phyloP scores from a whole-genome alignment of 92 coral and sea anemone genomes.

The Palythoa caribaeorum region DNA sequence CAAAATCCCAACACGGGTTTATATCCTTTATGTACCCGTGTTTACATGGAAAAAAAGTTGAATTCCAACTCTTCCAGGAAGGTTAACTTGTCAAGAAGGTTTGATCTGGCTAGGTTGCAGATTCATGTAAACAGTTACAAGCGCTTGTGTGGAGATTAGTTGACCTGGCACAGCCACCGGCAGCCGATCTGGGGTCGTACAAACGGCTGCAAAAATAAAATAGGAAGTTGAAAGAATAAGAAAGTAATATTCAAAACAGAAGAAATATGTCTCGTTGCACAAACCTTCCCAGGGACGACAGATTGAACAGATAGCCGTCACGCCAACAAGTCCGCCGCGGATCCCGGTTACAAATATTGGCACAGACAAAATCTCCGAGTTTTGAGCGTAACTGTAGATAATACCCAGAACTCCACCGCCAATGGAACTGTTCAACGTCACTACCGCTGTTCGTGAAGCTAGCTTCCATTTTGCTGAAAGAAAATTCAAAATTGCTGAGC shows the following conservation, averaged over 20 bases:
- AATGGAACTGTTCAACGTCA: slow-evolving; percentile 39
- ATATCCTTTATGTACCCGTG: too few species aligned
- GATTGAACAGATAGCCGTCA: slow-evolving; percentile 84
- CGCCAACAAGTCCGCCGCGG: slow-evolving; percentile 93
- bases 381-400: slow-evolving; percentile 46
- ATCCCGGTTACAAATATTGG: slow-evolving; percentile 81
- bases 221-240: too few species aligned
- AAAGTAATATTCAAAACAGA: not conserved
- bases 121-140: too few species aligned
- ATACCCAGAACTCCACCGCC: slow-evolving; percentile 64
- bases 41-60: too few species aligned
- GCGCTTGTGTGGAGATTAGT: too few species aligned
- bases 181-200: too few species aligned
- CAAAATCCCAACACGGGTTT: too few species aligned
- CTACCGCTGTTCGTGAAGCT: slow-evolving; percentile 31
- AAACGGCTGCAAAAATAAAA: too few species aligned
- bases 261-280: not conserved
- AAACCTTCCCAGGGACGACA: slow-evolving; percentile 87
- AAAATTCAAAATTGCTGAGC: not conserved
- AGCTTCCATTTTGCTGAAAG: slow-evolving; percentile 47
- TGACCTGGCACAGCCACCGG: too few species aligned
- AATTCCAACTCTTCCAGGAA: too few species aligned
- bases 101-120: too few species aligned
- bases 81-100: too few species aligned
- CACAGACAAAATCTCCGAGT: slow-evolving; percentile 73